Percentiles rank a stretch among this genome's conserved stretches.
Conservation (phyloP, 2,113 vertebrate genomes). For the Ptilonorhynchus violaceus region DNA sequence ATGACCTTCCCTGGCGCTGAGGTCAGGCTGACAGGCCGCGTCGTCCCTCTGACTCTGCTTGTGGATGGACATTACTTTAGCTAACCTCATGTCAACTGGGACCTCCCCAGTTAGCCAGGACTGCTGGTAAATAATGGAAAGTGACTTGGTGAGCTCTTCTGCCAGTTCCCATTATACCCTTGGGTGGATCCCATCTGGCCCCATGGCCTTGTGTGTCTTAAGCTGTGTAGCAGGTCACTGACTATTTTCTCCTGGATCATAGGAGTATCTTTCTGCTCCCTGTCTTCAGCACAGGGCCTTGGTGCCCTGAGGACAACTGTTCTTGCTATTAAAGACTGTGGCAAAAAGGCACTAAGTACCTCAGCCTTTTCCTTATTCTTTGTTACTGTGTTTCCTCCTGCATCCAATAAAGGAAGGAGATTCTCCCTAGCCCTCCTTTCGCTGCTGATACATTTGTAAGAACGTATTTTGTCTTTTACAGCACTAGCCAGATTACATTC, state of each 20-base stretch:
- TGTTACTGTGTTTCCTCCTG: neutral
- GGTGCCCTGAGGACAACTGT: neutral
- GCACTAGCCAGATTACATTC: neutral
- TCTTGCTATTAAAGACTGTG: neutral
- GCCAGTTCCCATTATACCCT: neutral
- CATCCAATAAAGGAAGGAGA: neutral
- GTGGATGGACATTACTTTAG: neutral
- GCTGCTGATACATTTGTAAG: neutral
- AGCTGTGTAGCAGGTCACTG: neutral
- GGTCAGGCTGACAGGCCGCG: neutral
- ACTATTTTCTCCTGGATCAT: neutral
- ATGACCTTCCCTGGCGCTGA: neutral
- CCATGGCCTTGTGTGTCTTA: neutral
- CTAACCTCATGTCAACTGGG: neutral
- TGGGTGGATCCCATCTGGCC: neutral
- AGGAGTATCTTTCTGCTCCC: neutral
- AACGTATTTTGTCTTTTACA: neutral
- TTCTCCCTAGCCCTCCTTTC: neutral
- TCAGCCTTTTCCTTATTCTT: neutral
- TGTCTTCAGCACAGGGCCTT: neutral
- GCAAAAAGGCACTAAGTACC: neutral
- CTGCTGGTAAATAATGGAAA: neutral
- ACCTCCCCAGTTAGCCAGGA: neutral
- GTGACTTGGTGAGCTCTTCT: neutral
- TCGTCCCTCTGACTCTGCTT: neutral